Conservation (phyloP, 2,888 invertebrate species). For the Reticulitermes lucifugus region DNA sequence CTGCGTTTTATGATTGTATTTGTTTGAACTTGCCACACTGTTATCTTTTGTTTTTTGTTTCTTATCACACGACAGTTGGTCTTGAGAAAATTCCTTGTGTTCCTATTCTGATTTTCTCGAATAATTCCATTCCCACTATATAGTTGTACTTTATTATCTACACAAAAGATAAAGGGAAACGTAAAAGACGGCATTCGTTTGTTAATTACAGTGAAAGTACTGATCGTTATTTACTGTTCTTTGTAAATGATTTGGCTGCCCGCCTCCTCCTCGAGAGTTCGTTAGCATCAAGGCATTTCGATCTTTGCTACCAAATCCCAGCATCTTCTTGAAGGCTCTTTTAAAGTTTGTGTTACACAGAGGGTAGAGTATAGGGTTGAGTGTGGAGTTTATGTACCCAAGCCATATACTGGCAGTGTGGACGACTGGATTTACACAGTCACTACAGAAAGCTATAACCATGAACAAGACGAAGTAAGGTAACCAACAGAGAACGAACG, state of each 20-base stretch:
- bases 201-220: not conserved
- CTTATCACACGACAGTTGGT: no score
- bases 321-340: slow-evolving; percentile 60
- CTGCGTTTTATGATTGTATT: no score
- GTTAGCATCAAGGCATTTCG: not conserved
- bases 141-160: no score
- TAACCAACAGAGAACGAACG: slow-evolving; percentile 70
- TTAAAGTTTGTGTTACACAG: slow-evolving; percentile 66
- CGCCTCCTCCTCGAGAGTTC: not conserved
- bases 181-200: no score
- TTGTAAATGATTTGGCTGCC: not conserved
- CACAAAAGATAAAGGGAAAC: no score
- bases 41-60: no score
- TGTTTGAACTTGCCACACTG: no score
- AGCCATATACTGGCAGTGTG: slow-evolving; percentile 66
- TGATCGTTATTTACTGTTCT: not conserved
- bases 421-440: slow-evolving; percentile 62
- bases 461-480: slow-evolving; percentile 71
- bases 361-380: slow-evolving; percentile 67
- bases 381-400: slow-evolving; percentile 66
- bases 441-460: slow-evolving; percentile 66
- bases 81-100: no score
- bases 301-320: slow-evolving; percentile 51
- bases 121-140: no score
- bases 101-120: no score